phyloP scores from a whole-genome alignment of 2,113 vertebrate species.

The Tyto alba region DNA sequence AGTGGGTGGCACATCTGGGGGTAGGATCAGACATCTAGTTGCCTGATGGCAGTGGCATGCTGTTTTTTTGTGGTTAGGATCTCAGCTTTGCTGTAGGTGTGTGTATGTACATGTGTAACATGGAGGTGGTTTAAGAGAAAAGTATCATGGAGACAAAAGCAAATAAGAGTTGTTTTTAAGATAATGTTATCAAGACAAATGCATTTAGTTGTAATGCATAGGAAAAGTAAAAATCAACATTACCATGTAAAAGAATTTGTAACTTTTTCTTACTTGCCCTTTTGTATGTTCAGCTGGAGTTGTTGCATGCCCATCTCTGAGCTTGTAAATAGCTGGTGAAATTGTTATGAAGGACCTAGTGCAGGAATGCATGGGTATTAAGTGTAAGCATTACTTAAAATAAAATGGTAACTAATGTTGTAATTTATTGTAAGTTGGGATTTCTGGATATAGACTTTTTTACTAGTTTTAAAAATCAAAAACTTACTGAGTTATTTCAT shows the following conservation, averaged over 20 bases:
- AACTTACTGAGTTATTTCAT: neutral
- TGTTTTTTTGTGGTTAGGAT: neutral
- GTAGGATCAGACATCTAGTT: rapidly evolving
- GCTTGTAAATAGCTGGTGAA: neutral
- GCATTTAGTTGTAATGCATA: neutral
- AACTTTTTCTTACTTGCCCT: rapidly evolving
- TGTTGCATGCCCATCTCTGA: neutral
- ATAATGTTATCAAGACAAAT: neutral
- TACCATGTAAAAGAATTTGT: neutral
- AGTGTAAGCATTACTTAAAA: neutral
- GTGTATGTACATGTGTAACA: rapidly evolving
- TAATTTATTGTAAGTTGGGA: neutral
- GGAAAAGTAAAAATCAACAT: neutral
- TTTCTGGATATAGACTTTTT: neutral
- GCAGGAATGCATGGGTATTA: neutral
- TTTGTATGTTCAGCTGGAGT: neutral
- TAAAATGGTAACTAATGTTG: neutral
- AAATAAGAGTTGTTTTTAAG: neutral
- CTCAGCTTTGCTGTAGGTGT: neutral
- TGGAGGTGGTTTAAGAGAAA: neutral
- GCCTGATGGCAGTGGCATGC: neutral
- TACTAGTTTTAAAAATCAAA: neutral
- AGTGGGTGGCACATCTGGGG: neutral
- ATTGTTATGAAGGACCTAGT: neutral
- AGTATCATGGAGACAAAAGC: neutral